Evolutionary conservation across 2,888 invertebrate species (phyloP).

Genomic region (Anagyrus pseudococci): DNA sequence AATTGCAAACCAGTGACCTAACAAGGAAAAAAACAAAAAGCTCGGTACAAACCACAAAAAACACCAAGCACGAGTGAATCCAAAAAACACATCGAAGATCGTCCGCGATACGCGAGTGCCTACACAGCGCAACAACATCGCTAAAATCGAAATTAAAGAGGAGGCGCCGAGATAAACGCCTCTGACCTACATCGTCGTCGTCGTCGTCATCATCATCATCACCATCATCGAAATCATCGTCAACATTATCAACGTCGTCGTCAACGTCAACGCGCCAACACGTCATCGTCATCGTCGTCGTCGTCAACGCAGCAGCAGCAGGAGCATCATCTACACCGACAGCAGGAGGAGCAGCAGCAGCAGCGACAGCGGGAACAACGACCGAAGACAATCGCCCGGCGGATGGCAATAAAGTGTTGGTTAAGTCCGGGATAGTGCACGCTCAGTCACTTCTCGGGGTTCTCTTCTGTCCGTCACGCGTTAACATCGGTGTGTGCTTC

Average conservation of each 20-base stretch:
- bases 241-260: conserved; percentile 6
- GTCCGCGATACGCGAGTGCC: conserved; percentile 32
- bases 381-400: conserved; percentile 17
- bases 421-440: conserved; percentile 34
- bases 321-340: conserved; percentile 4
- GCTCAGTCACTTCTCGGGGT: too few relatives aligned
- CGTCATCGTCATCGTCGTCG: conserved; percentile 12
- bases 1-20: too few relatives aligned
- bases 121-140: conserved; percentile 17
- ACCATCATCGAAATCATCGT: background rate
- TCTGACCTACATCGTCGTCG: background rate
- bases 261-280: conserved; percentile 1
- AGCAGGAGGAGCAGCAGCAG: conserved; percentile 1
- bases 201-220: background rate
- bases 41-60: conserved; percentile 36
- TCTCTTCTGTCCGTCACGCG: too few relatives aligned
- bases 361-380: background rate
- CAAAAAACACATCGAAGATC: too few relatives aligned
- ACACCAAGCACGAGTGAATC: conserved; percentile 2
- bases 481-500: too few relatives aligned
- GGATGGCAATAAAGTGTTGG: conserved; percentile 38
- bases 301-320: conserved; percentile 1
- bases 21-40: conserved; percentile 3
- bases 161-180: background rate
- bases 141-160: background rate